phyloP scores from a whole-genome alignment of 2,797 vertebrate species.

The Myripristis jacobus region DNA sequence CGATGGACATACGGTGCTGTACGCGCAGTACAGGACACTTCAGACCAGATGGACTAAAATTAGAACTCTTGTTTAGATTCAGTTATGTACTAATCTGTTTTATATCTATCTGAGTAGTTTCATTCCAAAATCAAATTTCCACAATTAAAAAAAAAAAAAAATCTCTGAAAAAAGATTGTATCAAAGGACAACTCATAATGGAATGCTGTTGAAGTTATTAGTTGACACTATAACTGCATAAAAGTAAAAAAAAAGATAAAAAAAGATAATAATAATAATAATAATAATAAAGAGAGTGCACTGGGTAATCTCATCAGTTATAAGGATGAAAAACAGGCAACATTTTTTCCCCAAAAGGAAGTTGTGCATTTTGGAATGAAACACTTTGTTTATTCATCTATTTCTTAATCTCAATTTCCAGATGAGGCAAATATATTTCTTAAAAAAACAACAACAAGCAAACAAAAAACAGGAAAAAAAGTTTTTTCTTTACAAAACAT shows the following conservation, averaged over 20 bases:
- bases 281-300: too few relatives aligned
- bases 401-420: not conserved
- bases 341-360: too few relatives aligned
- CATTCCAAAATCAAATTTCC: not conserved
- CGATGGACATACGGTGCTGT: conserved; percentile 11
- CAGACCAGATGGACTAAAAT: conserved; percentile 33
- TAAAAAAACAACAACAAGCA: not conserved
- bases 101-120: not conserved
- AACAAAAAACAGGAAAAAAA: too few relatives aligned
- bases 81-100: not conserved
- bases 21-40: conserved; percentile 12
- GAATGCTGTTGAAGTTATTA: not conserved
- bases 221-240: not conserved
- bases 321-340: too few relatives aligned
- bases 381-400: not conserved
- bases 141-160: not conserved
- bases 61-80: not conserved
- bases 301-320: too few relatives aligned
- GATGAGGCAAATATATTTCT: not conserved
- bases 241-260: not conserved
- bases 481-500: not conserved
- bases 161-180: not conserved
- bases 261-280: too few relatives aligned
- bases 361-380: not conserved
- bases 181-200: not conserved